phyloP scores from a whole-genome alignment of 2,797 vertebrate genomes.

The Lacerta agilis region DNA sequence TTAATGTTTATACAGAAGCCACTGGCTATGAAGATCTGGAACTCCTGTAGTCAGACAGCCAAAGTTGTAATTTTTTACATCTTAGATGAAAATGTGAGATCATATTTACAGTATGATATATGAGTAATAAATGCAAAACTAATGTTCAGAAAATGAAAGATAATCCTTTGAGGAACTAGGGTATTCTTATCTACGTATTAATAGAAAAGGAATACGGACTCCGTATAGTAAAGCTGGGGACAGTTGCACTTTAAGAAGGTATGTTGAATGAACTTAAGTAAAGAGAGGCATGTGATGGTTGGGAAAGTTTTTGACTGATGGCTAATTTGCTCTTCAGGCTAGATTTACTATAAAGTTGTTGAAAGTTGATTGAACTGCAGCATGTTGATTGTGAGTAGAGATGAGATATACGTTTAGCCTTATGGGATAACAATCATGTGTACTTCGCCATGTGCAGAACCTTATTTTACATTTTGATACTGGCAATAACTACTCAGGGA shows the following conservation, averaged over 20 bases:
- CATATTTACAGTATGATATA: fast-evolving
- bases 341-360: neutral
- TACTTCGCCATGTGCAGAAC: too few relatives aligned
- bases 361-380: neutral
- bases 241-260: neutral
- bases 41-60: conserved; percentile 45
- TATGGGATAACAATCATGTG: neutral
- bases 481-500: too few relatives aligned
- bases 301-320: too few relatives aligned
- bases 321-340: neutral
- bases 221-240: neutral
- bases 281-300: too few relatives aligned
- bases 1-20: conserved; percentile 27
- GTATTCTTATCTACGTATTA: neutral
- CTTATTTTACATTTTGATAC: too few relatives aligned
- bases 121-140: neutral
- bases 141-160: neutral
- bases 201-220: neutral
- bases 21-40: conserved; percentile 36
- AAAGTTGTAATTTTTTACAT: neutral
- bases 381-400: neutral
- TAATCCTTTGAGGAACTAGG: neutral
- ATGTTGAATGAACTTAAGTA: neutral
- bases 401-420: neutral
- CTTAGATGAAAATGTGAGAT: conserved; percentile 1